Conservation (phyloP, 2,888 invertebrate species). For the Colletes collaris region DNA sequence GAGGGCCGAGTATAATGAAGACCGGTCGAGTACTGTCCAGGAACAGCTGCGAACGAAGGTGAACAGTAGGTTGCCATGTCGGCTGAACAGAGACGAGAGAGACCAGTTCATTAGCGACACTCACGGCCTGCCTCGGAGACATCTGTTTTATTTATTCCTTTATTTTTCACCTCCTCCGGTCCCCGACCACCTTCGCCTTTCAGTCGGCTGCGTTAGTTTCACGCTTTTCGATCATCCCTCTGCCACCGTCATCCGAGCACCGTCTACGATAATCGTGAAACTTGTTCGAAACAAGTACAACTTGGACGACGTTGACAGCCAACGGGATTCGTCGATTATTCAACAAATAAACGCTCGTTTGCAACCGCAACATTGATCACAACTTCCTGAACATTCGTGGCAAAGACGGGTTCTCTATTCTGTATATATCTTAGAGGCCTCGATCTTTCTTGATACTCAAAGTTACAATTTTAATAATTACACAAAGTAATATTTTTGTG, state of each 20-base stretch:
- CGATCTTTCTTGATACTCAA: too few species aligned
- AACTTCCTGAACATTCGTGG: too few species aligned
- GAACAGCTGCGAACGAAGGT: constrained; percentile 61
- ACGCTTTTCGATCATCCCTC: constrained; percentile 46
- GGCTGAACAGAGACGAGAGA: constrained; percentile 72
- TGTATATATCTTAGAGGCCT: too few species aligned
- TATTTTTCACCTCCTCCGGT: constrained; percentile 65
- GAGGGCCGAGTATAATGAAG: constrained; percentile 78
- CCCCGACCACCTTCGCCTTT: constrained; percentile 21
- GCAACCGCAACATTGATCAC: too few species aligned
- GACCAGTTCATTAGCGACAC: constrained; percentile 83
- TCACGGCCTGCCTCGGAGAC: constrained; percentile 76
- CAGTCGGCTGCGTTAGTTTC: constrained; percentile 32
- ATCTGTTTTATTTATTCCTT: constrained; percentile 80
- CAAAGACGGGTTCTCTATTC: too few species aligned
- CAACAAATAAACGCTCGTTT: too few species aligned
- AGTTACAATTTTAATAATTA: too few species aligned
- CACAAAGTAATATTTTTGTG: too few species aligned
- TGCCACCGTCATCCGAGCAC: too few species aligned
- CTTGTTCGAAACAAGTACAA: background rate
- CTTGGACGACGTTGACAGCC: too few species aligned
- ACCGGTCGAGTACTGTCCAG: constrained; percentile 75
- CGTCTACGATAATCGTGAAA: constrained; percentile 24
- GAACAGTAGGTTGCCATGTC: constrained; percentile 49
- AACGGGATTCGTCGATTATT: too few species aligned